Conservation (phyloP, 1,140 invertebrate genomes). For the Danaus plexippus region DNA sequence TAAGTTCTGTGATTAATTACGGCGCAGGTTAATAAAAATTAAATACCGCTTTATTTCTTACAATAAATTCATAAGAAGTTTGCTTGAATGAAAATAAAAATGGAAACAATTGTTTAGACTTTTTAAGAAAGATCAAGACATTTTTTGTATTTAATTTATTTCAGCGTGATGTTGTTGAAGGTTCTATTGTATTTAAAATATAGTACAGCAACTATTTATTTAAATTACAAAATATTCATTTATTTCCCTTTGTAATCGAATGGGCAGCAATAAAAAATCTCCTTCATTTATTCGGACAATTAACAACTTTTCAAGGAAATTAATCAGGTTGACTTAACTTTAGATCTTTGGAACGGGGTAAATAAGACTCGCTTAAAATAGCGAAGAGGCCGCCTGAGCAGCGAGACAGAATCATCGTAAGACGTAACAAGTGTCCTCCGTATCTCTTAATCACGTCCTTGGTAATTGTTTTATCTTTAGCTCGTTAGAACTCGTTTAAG, state of each 20-base stretch:
- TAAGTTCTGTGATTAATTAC: constrained; percentile 17
- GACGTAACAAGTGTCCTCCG: constrained; percentile 68
- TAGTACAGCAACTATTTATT: no score
- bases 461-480: constrained; percentile 72
- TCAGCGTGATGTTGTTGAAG: no score
- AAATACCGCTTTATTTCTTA: background rate
- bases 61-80: no score
- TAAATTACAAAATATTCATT: no score
- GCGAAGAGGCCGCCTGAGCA: constrained; percentile 33
- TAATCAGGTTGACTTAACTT: constrained; percentile 27
- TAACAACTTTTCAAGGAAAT: constrained; percentile 18
- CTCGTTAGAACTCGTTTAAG: constrained; percentile 72
- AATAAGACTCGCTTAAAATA: constrained; percentile 26
- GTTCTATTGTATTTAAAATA: no score
- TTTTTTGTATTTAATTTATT: no score
- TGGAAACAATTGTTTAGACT: no score
- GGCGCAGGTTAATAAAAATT: constrained; percentile 5
- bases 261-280: background rate
- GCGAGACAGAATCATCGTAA: constrained; percentile 43
- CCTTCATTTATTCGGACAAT: constrained; percentile 8
- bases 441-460: constrained; percentile 68
- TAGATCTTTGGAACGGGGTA: constrained; percentile 23
- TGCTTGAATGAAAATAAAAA: no score
- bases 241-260: no score
- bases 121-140: no score